Base-by-base conservation (phyloP, 2,113 vertebrate genomes). In the Bubo bubo region DNA sequence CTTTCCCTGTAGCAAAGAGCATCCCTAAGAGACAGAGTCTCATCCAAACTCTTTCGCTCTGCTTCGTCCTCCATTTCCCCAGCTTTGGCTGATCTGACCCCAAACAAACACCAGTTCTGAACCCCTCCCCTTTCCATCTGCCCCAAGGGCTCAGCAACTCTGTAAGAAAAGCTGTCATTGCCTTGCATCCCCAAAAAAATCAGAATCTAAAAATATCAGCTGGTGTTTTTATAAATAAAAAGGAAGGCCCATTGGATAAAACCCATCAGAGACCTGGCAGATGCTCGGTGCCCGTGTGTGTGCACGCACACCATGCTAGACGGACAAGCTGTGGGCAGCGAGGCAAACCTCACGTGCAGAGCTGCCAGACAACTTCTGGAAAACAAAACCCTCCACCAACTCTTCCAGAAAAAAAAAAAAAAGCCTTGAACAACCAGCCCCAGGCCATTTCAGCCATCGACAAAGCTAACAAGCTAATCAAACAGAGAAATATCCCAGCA, bases 401-500 rank as follows among this genome's bases (percentile, higher is more conserved):
- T 39, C 79, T 90, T 84, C 71, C 71, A 95, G 77, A 88, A 96
- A 64, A 67, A 28, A 73, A 71, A 39, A 26, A 47, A 24, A 41
- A 16, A 9, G 30, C 85, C 75, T 95, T 90, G 62, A 95, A 90
- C 67, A 91, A 90, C 82, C 80, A 73, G 59, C 49, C 63, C 34
- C 1, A 1, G 62, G 74, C 83, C 86, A 75, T 67, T 85, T 84
- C 56, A 64, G 77, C 82, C 75, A 75, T 80, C 8, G 62, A 59
- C 87, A 86, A 92, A 97, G 83, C 75, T 49, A 94, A 86, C 76
- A 86, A 63, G 39, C 74, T 95, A 95, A 91, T 63, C 91, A 97
- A 97, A 97, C 84, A 97, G 73, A 91, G 90, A 92, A 91, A 84
- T 88, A 76, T 64, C 88, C 89, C 94, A 53, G 93, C 95, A 95